Percentiles rank a stretch among this genome's conserved stretches.
phyloP scores from a whole-genome alignment of 2,888 invertebrate species.

The Mythimna vitellina region DNA sequence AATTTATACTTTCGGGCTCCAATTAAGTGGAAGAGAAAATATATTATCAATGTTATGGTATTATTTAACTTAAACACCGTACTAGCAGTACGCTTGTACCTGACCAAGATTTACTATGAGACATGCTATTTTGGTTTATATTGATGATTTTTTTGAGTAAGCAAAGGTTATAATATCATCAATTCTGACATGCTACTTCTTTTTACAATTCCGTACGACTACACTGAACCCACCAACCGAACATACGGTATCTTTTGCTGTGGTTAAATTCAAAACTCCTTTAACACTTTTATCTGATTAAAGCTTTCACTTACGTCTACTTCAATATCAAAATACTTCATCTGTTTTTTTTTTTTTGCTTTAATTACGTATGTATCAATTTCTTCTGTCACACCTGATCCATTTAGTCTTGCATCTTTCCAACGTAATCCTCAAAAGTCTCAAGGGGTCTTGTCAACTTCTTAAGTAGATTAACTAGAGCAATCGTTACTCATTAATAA shows the following conservation, averaged over 20 bases:
- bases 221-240: background rate
- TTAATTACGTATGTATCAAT: background rate
- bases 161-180: background rate
- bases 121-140: background rate
- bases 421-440: conserved; percentile 67
- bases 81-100: background rate
- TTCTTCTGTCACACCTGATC: conserved; percentile 18
- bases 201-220: background rate
- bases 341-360: background rate
- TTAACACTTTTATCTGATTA: background rate
- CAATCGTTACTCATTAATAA: conserved; percentile 80
- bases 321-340: background rate
- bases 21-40: conserved; percentile 62
- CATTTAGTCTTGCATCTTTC: conserved; percentile 14
- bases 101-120: conserved; percentile 15
- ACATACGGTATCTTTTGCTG: background rate
- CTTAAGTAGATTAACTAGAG: conserved; percentile 80
- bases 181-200: background rate
- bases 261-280: background rate
- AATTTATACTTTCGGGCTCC: conserved; percentile 62
- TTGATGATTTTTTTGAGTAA: background rate
- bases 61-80: conserved; percentile 65
- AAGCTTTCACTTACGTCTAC: background rate
- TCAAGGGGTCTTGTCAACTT: conserved; percentile 72
- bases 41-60: conserved; percentile 60